These are phyloP conservation scores for Leptopilina drosophilae DNA, from an alignment of 2,888 invertebrate species.

Conservation along the genomic window DNA sequence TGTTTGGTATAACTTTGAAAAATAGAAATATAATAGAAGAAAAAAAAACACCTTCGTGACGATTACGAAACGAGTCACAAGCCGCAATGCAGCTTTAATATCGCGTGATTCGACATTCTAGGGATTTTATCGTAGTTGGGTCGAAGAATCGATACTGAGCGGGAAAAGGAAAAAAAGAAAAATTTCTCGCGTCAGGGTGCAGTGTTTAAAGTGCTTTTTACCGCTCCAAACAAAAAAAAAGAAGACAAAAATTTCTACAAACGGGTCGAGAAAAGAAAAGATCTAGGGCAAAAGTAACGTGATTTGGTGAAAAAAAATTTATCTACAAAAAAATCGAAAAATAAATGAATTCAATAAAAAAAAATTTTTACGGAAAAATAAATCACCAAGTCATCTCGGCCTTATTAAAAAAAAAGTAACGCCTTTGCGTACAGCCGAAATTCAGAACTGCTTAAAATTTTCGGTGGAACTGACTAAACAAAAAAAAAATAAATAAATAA, in stretches of 20 bases:
- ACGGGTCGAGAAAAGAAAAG: slow-evolving; percentile 11
- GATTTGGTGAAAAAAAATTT: not conserved
- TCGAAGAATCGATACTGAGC: slow-evolving; percentile 41
- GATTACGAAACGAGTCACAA: slow-evolving; percentile 33
- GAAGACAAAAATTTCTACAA: not conserved
- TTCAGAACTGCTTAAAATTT: slow-evolving; percentile 34
- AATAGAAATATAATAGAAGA: slow-evolving; percentile 4
- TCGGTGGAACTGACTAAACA: slow-evolving; percentile 30
- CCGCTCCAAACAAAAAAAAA: slow-evolving; percentile 18
- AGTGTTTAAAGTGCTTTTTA: slow-evolving; percentile 37
- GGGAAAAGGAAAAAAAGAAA: slow-evolving; percentile 8
- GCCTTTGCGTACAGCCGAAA: slow-evolving; percentile 15
- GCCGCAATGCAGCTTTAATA: slow-evolving; percentile 40
- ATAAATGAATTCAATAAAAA: not conserved
- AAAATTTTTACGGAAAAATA: not conserved
- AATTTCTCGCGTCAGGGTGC: slow-evolving; percentile 29
- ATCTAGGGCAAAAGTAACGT: not conserved
- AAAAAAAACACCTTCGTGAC: slow-evolving; percentile 32
- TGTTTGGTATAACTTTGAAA: slow-evolving; percentile 30
- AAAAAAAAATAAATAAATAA: slow-evolving; percentile 5
- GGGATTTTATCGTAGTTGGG: slow-evolving; percentile 38
- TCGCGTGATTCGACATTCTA: slow-evolving; percentile 42
- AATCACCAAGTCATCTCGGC: slow-evolving; percentile 29
- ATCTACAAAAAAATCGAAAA: not conserved
- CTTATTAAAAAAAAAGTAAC: not conserved